phyloP scores from a whole-genome alignment of 2,113 vertebrate genomes.

The Micromys minutus region DNA sequence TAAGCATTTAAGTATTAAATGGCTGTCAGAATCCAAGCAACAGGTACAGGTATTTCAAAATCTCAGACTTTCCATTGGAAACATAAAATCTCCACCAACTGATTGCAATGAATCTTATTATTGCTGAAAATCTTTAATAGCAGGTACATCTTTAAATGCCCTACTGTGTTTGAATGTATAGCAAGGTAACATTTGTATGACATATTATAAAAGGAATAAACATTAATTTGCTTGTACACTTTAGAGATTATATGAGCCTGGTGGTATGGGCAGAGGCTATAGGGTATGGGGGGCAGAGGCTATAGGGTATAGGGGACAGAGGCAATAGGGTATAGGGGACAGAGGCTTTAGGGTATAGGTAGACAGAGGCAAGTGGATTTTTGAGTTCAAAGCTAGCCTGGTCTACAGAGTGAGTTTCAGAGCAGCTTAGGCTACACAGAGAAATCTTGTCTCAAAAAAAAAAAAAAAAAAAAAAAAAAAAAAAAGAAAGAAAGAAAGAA shows the following conservation, averaged over 20 bases:
- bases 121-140: constrained; percentile 23
- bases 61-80: constrained; percentile 20
- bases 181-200: constrained; percentile 18
- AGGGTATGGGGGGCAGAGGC: too few relatives aligned
- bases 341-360: too few relatives aligned
- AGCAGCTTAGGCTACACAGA: background rate
- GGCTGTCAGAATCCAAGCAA: background rate
- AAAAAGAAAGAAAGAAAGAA: background rate
- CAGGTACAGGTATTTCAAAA: constrained; percentile 27
- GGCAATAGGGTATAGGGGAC: too few relatives aligned
- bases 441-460: background rate
- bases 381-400: background rate
- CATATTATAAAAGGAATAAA: constrained; percentile 21
- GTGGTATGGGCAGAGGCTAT: too few relatives aligned
- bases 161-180: constrained; percentile 6
- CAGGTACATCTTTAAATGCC: background rate
- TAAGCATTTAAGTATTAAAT: background rate
- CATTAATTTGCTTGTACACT: background rate
- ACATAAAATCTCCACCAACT: background rate
- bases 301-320: too few relatives aligned
- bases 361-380: background rate
- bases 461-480: too few relatives aligned
- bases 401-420: background rate
- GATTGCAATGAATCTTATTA: background rate
- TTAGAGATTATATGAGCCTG: background rate